Base-by-base conservation (phyloP, 2,888 invertebrate species). In the Nemotelus pantherinus region DNA sequence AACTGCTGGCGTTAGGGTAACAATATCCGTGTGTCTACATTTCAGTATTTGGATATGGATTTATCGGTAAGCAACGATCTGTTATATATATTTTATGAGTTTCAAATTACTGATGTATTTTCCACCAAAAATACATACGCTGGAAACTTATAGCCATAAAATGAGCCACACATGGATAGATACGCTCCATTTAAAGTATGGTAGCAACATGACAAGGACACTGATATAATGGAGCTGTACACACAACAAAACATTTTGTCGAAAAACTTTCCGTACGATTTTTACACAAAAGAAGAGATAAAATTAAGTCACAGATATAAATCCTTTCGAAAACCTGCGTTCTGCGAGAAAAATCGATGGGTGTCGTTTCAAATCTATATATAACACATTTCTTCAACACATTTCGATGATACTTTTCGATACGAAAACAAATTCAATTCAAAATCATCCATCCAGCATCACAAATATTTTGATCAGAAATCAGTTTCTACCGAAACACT, bases 261-360 rank as follows among this genome's bases (percentile, higher is more conserved):
- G 3, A 10, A 68, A 68, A 53, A 53, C 55, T 53, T 55, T 43
- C 7, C 70, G 41, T 9, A 55, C 39, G 55, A 53, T 48, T 48
- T 57, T 3, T 57, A 25, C 50, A 67, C 67, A 48, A 67, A 55
- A 43, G 53, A 43, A 70, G 43, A 7, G 41, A 70, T 39, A 7
- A 63, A 41, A 70, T 70, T 55, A 43, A 70, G 70, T 39, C 70
- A 70, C 53, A 39, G 10, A 55, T 2, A 10, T 55, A 70, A 39
- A 67, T 70, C 70, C 70, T 70, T 43, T 70, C 43, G 25, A 41
- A 55, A 55, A 43, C 55, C 55, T 39, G 1, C 50, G 47, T 70
- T 41, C 55, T 43, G 9, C 41, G 55, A 70, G 70, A 70, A 70
- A 70, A 70, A 70, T 70, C 70, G 70, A 70, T 70, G 45, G 9